Evolutionary conservation across 2,797 vertebrate species (phyloP), one percentile per base, ranked within the genome.

Genomic region (Pelobates cultripes): DNA sequence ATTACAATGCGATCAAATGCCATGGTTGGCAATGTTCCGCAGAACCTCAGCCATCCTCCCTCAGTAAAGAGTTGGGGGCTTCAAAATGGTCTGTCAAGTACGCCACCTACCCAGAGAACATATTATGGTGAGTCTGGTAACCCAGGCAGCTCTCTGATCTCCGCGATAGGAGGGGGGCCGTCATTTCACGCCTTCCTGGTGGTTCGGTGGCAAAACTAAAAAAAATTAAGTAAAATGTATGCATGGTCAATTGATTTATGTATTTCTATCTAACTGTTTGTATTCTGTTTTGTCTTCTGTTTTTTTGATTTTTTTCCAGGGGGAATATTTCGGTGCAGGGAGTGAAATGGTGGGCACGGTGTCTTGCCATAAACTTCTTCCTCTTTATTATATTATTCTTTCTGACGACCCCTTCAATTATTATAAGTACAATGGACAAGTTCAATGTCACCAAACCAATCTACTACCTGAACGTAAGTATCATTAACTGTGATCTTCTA

Each of bases 381-480:
- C 94, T 99, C 77, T 96, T 96, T 82, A 3, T 97, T 86, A 91
- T 95, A 77, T 94, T 99, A 28, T 97, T 97, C 88, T 99, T 99
- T 90, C 94, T 99, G 88, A 99, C 98, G 0, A 99, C 98, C 2
- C 98, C 98, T 68, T 93, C 96, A 73, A 97, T 99, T 89, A 95
- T 99, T 78, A 95, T 99, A 85, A 94, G 85, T 86, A 98, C 96
- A 85, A 95, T 99, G 7, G 97, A 99, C 92, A 97, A 96, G 90
- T 97, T 98, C 91, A 96, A 97, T 0, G 96, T 99, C 91, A 99
- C 97, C 13, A 96, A 91, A 86, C 96, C 98, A 78, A 97, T 99
- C 91, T 79, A 92, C 5, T 94, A 93, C 61, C 94, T 99, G 75
- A 98, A 99, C 41, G 98, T 99, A 87, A 93, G 95, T 93, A 15